Conservation (phyloP, 2,888 invertebrate genomes). For the Ethmia dodecea region DNA sequence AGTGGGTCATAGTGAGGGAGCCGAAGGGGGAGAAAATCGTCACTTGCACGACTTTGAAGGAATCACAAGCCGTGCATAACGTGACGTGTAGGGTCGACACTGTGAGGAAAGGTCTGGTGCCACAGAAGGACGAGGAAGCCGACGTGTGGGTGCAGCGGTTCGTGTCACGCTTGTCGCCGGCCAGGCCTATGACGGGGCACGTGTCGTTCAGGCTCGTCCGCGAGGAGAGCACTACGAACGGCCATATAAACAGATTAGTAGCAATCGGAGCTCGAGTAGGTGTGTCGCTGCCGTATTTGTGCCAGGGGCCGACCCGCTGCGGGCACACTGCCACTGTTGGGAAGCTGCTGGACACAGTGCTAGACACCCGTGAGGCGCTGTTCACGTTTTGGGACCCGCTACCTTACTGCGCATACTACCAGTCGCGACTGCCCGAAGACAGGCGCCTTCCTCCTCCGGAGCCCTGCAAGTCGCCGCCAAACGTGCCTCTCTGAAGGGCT, state of each 20-base stretch:
- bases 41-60: slow-evolving; percentile 90
- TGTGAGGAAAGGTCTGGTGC: slow-evolving; percentile 81
- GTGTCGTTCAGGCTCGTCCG: slow-evolving; percentile 86
- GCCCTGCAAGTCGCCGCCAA: slow-evolving; percentile 75
- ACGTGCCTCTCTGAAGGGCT: slow-evolving; percentile 59
- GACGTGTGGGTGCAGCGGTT: slow-evolving; percentile 85
- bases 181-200: slow-evolving; percentile 85
- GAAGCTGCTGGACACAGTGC: slow-evolving; percentile 80
- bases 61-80: slow-evolving; percentile 87
- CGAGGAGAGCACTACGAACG: slow-evolving; percentile 73
- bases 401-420: slow-evolving; percentile 91
- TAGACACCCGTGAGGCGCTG: slow-evolving; percentile 88
- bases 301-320: slow-evolving; percentile 82
- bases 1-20: slow-evolving; percentile 88
- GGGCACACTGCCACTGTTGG: slow-evolving; percentile 80
- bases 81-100: slow-evolving; percentile 86
- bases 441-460: slow-evolving; percentile 66
- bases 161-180: slow-evolving; percentile 80
- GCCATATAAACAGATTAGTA: slow-evolving; percentile 47
- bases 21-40: slow-evolving; percentile 86
- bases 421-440: slow-evolving; percentile 83
- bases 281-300: slow-evolving; percentile 88
- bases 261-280: slow-evolving; percentile 84
- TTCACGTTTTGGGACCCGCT: slow-evolving; percentile 91
- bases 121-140: slow-evolving; percentile 82